phyloP scores from a whole-genome alignment of 1,140 invertebrate genomes.

The Drosophila repleta region DNA sequence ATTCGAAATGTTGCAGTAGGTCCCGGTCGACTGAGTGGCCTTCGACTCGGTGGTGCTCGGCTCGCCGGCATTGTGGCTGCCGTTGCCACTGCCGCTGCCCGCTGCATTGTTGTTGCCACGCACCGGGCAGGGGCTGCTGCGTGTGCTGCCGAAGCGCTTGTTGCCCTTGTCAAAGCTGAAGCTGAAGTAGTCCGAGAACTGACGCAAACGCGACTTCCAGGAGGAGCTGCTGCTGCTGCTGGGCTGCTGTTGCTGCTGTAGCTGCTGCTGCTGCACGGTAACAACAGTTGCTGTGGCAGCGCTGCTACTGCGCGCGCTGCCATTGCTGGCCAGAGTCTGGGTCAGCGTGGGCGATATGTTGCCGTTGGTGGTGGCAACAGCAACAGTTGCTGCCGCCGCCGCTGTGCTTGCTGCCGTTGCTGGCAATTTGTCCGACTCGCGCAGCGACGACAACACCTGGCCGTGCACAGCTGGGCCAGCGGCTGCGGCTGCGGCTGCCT shows the following conservation, averaged over 20 bases:
- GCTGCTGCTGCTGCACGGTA: slow-evolving; percentile 15
- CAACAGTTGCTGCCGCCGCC: not conserved
- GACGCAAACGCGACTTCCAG: slow-evolving; percentile 77
- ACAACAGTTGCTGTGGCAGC: slow-evolving; percentile 29
- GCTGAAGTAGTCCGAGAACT: slow-evolving; percentile 81
- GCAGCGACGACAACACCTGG: slow-evolving; percentile 19
- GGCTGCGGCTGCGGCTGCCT: slow-evolving; percentile 15
- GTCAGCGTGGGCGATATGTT: slow-evolving; percentile 60
- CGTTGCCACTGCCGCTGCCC: not conserved
- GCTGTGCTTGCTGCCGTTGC: slow-evolving; percentile 10
- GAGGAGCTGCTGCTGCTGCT: slow-evolving; percentile 40
- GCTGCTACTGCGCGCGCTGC: slow-evolving; percentile 28
- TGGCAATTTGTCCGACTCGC: slow-evolving; percentile 30
- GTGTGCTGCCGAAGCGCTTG: slow-evolving; percentile 80
- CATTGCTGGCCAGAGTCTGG: slow-evolving; percentile 57
- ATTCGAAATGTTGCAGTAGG: slow-evolving; percentile 59
- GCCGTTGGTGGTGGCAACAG: slow-evolving; percentile 53
- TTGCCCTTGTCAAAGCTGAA: slow-evolving; percentile 81
- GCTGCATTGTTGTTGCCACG: slow-evolving; percentile 69
- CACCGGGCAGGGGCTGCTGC: slow-evolving; percentile 64
- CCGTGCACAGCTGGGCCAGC: slow-evolving; percentile 6
- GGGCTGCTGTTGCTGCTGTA: slow-evolving; percentile 24
- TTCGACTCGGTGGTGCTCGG: not conserved
- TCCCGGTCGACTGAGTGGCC: slow-evolving; percentile 4
- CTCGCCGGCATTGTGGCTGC: slow-evolving; percentile 1